A percentile compares a stretch with the other conserved stretches of the same genome.
These are phyloP conservation scores for Protobothrops mucrosquamatus DNA, from an alignment of 2,113 vertebrate species.

Conservation along the genomic window DNA sequence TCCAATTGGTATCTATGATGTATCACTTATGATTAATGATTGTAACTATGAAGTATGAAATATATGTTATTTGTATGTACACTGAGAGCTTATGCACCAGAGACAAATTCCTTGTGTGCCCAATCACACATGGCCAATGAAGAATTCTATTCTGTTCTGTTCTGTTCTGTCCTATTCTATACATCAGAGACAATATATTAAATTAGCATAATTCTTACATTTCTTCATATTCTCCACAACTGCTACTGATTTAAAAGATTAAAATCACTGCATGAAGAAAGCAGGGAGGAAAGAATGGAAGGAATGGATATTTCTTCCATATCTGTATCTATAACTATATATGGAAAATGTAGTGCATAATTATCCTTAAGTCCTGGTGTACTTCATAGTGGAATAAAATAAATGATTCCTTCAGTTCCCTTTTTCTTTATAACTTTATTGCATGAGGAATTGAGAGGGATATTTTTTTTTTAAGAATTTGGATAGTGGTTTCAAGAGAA, in stretches of 20 bases:
- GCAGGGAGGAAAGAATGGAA: not conserved
- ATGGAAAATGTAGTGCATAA: not conserved
- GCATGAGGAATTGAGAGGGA: not conserved
- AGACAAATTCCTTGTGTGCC: not conserved
- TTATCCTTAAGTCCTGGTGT: not conserved
- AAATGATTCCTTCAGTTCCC: not conserved
- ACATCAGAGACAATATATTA: not conserved
- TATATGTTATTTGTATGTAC: not conserved
- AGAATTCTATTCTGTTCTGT: not conserved
- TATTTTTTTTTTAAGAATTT: not conserved
- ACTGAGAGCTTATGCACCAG: not conserved
- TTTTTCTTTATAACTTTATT: not conserved
- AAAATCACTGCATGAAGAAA: not conserved
- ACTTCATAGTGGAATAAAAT: not conserved
- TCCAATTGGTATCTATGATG: too few species aligned
- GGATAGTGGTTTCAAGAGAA: not conserved
- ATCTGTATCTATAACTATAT: not conserved
- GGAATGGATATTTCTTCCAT: not conserved
- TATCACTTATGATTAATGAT: not conserved
- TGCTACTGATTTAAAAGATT: not conserved
- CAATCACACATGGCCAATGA: not conserved
- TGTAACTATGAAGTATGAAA: not conserved
- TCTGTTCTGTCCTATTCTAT: too few species aligned
- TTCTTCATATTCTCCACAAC: not conserved
- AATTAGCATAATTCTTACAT: not conserved